Conservation (phyloP, 2,888 invertebrate species). For the Eristalinus aeneus region DNA sequence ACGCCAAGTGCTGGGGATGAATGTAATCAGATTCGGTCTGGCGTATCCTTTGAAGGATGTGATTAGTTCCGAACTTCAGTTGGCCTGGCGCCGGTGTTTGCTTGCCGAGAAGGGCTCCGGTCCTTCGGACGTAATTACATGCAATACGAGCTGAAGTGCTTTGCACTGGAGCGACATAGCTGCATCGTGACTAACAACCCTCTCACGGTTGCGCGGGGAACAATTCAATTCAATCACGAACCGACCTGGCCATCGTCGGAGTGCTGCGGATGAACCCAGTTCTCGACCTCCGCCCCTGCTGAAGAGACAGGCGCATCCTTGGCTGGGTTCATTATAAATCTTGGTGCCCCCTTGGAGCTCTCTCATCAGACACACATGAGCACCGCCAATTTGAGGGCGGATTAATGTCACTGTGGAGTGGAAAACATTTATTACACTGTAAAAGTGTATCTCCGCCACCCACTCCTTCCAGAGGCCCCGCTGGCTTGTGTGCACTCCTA, state of each 20-base stretch:
- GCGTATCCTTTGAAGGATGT: neutral
- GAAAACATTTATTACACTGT: conserved; percentile 56
- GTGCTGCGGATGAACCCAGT: neutral
- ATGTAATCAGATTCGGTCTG: neutral
- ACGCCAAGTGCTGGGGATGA: neutral
- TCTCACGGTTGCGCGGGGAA: neutral
- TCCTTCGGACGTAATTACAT: neutral
- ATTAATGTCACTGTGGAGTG: conserved; percentile 61
- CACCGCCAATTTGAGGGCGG: conserved; percentile 48
- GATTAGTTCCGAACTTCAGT: neutral
- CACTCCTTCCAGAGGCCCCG: neutral
- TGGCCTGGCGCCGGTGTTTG: neutral
- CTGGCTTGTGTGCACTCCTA: conserved; percentile 5
- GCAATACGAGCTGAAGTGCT: neutral
- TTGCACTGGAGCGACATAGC: neutral
- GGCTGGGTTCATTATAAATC: conserved; percentile 25
- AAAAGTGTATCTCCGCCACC: neutral
- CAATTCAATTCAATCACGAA: neutral
- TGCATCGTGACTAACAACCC: neutral
- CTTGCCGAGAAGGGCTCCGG: neutral
- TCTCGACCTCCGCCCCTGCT: too few relatives aligned
- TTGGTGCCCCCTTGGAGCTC: conserved; percentile 4
- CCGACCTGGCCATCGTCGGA: neutral
- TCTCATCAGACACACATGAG: conserved; percentile 8
- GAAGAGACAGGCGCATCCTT: neutral